Base-by-base conservation (phyloP, 1,140 invertebrate genomes). In the Drosophila kurseongensis region DNA sequence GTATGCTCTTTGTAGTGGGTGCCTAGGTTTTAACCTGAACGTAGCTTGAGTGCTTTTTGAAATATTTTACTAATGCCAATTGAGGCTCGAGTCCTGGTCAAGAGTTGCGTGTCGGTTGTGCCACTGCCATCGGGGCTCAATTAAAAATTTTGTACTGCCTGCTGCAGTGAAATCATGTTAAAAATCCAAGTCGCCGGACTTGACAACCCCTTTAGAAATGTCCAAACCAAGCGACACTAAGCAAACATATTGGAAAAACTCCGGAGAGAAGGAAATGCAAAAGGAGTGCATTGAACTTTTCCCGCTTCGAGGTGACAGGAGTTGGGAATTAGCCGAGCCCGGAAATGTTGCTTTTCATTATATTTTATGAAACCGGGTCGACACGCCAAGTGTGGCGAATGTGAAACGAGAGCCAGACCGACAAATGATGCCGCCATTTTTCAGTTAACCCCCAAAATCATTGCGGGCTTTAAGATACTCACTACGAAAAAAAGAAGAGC, bases 291-390 rank as follows among this genome's bases (percentile, higher is more conserved):
- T 38, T 83, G 79, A 86, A 83, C 83, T 77, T 44, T 51, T 10
- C 10, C 16, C n/a, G 47, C 45, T 16, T 41, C 5, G 7, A 52
- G 66, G 51, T 51, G 52, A 27, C 7, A 52, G 27, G 29, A 51
- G 45, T 35, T 59, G 41, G 41, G 38, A 72, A 50, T 47, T 56
- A 27, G 42, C 60, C 14, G n/a, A 40, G 48, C 9, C 7, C 27
- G 18, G 62, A 83, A 83, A 88, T 88, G 62, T 81, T 74, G 83
- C 75, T 75, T 88, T 88, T 86, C 83, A 86, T 86, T 86, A 83
- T 73, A 77, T 86, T 86, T 88, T 82, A 86, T 88, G 79, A 86
- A 86, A 79, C 69, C 71, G 71, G 23, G 6, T 16, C 45, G 55
- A 50, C 54, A 44, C 82, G 59, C 76, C 80, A 66, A 79, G 83